Base-by-base conservation (phyloP, 2,888 invertebrate species). In the Lacanobia oleracea region DNA sequence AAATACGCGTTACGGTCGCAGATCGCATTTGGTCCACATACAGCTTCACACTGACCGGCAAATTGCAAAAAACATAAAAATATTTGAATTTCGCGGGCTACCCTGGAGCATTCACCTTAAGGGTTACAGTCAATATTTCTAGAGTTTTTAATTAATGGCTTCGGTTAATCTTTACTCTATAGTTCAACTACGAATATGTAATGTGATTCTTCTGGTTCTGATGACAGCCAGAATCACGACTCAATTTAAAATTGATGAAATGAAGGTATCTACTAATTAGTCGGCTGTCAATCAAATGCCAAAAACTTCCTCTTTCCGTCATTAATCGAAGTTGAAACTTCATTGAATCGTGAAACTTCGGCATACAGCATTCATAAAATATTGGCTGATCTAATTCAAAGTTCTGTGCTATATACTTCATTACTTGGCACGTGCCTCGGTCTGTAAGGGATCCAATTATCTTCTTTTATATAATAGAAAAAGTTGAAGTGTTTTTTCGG, bases 281-380 rank as follows among this genome's bases (percentile, higher is more conserved):
- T 23, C 45, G 40, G 45, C 48, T 21, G 51, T 77, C 79, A 74
- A 65, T 77, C 77, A 74, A 27, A 37, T 33, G 68, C n/a, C 63
- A 67, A 23, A 27, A 79, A 77, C 60, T 79, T 79, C 40, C 51
- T 64, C 9, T 56, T 67, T 79, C 63, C 40, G 23, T 63, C 56
- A 62, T 72, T 66, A 72, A 77, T 65, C 68, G 67, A 77, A 61
- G 45, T 74, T 68, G 23, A 74, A 79, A 65, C 74, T 74, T 60
- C 63, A 74, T 74, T 51, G 60, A 78, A 54, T 64, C 74, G 64
- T 48, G 59, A 74, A 77, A 79, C 67, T 78, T 77, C 16, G 50
- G 4, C 18, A 53, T 67, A 40, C 33, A 48, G 51, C 53, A 59
- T 72, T 72, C 63, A 79, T 79, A 66, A 74, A 77, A 79, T 68